Percentiles rank a stretch among this genome's conserved stretches.
Conservation (phyloP, 2,797 vertebrate genomes). For the Arnoldichthys spilopterus region DNA sequence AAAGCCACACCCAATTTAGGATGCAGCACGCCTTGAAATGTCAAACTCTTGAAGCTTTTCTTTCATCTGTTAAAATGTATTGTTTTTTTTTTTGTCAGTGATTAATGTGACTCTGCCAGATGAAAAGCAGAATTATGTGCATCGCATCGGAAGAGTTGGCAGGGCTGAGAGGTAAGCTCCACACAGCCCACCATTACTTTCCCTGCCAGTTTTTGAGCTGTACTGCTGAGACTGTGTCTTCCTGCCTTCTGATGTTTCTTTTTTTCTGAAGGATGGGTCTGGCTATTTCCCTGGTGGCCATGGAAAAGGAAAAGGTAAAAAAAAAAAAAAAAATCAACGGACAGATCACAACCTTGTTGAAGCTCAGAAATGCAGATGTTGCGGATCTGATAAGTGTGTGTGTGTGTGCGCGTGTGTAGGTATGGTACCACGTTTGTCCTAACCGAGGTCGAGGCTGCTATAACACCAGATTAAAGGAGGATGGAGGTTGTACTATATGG, state of each 20-base stretch:
- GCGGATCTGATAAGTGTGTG: not conserved
- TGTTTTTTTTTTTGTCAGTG: conserved; percentile 70
- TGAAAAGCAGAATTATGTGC: conserved; percentile 98
- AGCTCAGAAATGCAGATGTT: not conserved
- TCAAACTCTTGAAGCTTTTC: not conserved
- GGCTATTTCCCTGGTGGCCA: conserved; percentile 94
- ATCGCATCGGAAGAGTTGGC: conserved; percentile 96
- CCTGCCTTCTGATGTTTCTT: conserved; percentile 10
- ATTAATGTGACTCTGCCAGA: conserved; percentile 98
- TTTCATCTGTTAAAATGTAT: not conserved
- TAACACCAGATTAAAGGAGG: conserved; percentile 93
- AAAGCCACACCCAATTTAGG: not conserved
- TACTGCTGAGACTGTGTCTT: not conserved
- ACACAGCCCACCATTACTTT: not conserved
- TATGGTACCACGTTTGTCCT: conserved; percentile 97
- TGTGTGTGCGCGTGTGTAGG: conserved; percentile 72
- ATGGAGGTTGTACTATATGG: conserved; percentile 98
- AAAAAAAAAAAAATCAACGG: not conserved
- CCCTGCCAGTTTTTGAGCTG: not conserved
- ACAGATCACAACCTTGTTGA: not conserved
- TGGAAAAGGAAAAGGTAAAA: conserved; percentile 96
- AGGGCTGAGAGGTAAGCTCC: conserved; percentile 90
- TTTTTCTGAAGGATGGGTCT: conserved; percentile 89
- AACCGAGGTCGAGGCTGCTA: conserved; percentile 93
- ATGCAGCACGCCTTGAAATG: not conserved